These are phyloP conservation scores for Nylanderia fulva DNA, from an alignment of 1,140 invertebrate species.

Conservation along the genomic window DNA sequence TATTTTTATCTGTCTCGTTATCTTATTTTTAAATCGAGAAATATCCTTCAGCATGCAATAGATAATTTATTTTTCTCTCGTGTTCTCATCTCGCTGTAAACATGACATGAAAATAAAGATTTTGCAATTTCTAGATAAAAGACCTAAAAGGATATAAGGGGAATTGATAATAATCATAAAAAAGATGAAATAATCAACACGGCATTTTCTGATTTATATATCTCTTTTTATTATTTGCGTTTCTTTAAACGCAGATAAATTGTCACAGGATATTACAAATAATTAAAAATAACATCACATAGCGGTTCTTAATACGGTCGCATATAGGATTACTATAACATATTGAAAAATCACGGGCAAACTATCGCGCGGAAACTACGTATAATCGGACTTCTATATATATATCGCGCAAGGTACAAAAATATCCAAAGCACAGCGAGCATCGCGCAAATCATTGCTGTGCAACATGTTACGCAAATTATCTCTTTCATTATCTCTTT, in stretches of 20 bases:
- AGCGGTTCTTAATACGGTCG: slow-evolving; percentile 48
- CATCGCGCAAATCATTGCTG: slow-evolving; percentile 46
- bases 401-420: slow-evolving; percentile 54
- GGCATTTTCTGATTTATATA: slow-evolving; percentile 62
- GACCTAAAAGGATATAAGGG: not conserved
- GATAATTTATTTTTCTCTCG: not conserved
- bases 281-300: slow-evolving; percentile 77
- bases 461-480: slow-evolving; percentile 16
- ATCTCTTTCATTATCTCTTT: too few relatives aligned
- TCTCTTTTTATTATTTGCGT: slow-evolving; percentile 67
- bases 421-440: slow-evolving; percentile 58
- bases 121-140: not conserved
- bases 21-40: not conserved
- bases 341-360: slow-evolving; percentile 46
- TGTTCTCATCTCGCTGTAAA: not conserved
- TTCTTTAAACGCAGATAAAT: slow-evolving; percentile 48
- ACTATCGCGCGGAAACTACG: slow-evolving; percentile 53
- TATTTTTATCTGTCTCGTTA: not conserved
- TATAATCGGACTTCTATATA: slow-evolving; percentile 55
- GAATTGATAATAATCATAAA: not conserved
- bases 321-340: slow-evolving; percentile 45
- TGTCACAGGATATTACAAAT: slow-evolving; percentile 75
- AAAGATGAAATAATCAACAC: not conserved
- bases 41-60: not conserved
- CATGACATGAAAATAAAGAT: not conserved